phyloP scores from a whole-genome alignment of 37 sponge, comb jelly and placozoan species.

The Diacarnus erythraeanus region DNA sequence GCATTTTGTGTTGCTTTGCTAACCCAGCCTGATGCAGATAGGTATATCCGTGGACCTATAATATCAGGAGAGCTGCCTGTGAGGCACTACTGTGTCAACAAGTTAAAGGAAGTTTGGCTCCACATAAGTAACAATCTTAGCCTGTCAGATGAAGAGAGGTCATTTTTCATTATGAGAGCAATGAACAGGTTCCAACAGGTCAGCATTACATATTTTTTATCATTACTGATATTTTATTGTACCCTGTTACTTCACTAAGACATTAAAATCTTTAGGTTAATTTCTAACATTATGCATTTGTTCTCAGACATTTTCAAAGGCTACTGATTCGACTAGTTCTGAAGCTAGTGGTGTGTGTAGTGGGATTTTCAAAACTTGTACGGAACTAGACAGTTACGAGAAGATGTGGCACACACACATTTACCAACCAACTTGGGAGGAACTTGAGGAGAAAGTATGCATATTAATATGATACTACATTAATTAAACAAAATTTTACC shows the following conservation, averaged over 20 bases:
- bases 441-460: slow-evolving; percentile 40
- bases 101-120: slow-evolving; percentile 77
- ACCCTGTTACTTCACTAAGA: not conserved
- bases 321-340: no score
- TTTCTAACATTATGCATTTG: no score
- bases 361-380: slow-evolving; percentile 29
- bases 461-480: no score
- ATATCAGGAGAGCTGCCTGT: slow-evolving; percentile 81
- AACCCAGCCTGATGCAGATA: slow-evolving; percentile 62
- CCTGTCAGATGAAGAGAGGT: slow-evolving; percentile 79
- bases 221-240: no score
- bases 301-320: no score
- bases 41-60: slow-evolving; percentile 53
- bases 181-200: slow-evolving; percentile 55
- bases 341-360: not conserved
- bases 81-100: slow-evolving; percentile 85
- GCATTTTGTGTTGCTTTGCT: slow-evolving; percentile 72
- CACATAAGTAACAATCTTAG: slow-evolving; percentile 68
- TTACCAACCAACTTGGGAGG: slow-evolving; percentile 50
- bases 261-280: not conserved
- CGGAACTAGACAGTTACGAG: slow-evolving; percentile 64
- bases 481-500: not conserved
- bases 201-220: no score
- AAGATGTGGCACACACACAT: slow-evolving; percentile 58
- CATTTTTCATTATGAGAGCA: slow-evolving; percentile 54